A percentile compares a stretch with the other conserved stretches of the same genome.
These are phyloP conservation scores for Isurus oxyrinchus DNA, from an alignment of 2,113 vertebrate genomes.

Conservation along the genomic window DNA sequence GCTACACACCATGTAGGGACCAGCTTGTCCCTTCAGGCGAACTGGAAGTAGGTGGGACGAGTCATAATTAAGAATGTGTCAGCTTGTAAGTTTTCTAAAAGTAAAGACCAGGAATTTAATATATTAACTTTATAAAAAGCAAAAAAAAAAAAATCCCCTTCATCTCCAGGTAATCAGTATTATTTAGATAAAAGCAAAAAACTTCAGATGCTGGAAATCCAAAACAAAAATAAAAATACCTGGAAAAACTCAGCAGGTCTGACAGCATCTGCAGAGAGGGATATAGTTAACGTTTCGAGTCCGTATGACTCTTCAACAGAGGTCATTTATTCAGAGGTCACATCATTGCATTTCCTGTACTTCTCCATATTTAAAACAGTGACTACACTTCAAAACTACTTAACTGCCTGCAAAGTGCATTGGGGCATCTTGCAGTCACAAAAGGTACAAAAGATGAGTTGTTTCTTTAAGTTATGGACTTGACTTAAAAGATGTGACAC, in stretches of 20 bases:
- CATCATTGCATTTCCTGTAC: not conserved
- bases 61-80: not conserved
- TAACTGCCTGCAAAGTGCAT: not conserved
- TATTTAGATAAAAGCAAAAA: not conserved
- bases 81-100: not conserved
- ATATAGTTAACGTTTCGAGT: no score
- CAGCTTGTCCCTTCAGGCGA: not conserved
- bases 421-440: not conserved
- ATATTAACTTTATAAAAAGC: not conserved
- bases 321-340: not conserved
- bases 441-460: not conserved
- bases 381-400: not conserved
- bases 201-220: no score
- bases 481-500: not conserved
- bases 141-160: not conserved
- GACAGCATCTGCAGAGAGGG: no score
- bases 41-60: not conserved
- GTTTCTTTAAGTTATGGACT: not conserved
- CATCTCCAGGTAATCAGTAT: not conserved
- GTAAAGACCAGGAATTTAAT: not conserved
- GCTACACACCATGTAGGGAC: not conserved
- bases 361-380: not conserved
- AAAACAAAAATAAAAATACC: no score
- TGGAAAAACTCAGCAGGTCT: no score
- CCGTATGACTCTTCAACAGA: no score